Conservation (phyloP, 2,113 vertebrate species). For the Arvicanthis niloticus region DNA sequence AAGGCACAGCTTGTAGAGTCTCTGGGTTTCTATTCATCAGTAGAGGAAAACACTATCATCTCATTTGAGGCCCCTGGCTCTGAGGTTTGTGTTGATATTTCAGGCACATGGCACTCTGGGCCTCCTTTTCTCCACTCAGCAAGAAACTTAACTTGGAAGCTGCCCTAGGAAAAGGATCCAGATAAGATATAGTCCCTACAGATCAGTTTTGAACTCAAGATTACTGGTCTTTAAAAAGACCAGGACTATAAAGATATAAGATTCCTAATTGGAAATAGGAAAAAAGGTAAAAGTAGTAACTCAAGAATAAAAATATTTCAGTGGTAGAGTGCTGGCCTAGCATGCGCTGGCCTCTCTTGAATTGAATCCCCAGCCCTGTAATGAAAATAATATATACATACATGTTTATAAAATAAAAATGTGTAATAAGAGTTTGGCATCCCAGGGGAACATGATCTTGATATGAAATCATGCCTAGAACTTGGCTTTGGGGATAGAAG, state of each 20-base stretch:
- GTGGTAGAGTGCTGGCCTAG: neutral
- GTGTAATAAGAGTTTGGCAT: neutral
- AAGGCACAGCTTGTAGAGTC: neutral
- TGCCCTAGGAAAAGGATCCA: neutral
- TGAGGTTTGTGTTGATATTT: neutral
- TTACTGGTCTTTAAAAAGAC: neutral
- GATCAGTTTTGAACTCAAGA: neutral
- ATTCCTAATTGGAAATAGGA: neutral
- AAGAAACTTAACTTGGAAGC: neutral
- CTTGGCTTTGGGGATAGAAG: neutral
- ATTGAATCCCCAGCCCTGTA: neutral
- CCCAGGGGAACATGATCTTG: conserved; percentile 10
- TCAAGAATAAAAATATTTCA: neutral
- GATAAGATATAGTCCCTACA: neutral
- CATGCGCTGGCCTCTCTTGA: neutral
- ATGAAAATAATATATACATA: neutral
- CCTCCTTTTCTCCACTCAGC: neutral
- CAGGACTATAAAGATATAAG: neutral
- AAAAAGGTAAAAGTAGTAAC: neutral
- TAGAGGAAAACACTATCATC: neutral
- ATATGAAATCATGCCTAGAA: neutral
- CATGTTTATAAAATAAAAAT: neutral
- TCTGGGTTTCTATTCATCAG: neutral
- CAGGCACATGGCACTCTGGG: neutral
- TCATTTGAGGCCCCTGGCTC: neutral